Base-by-base conservation (phyloP, 1,140 invertebrate genomes). In the Portunus trituberculatus region DNA sequence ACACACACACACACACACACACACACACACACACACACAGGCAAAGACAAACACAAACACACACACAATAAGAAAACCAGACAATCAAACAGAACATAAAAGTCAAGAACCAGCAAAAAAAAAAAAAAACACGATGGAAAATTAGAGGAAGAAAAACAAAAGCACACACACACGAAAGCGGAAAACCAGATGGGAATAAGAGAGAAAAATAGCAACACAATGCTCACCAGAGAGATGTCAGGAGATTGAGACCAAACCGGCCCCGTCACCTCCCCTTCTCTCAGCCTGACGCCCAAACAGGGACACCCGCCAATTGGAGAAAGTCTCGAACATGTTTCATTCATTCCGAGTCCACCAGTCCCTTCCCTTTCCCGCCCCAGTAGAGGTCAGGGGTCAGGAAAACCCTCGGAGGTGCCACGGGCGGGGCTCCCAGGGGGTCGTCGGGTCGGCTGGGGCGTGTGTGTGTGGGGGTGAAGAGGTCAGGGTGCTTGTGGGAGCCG, bases 241-340 rank as follows among this genome's bases (percentile, higher is more conserved):
- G n/a, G 67, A 76, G 67, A 76, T 59, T 20, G 67, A 76, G 67
- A 76, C 67, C 12, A 20, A 59, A 59, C 67, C 67, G 67, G 67
- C 20, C 67, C 52, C 52, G 52, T 76, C 20, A 7, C 67, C 20
- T n/a, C 67, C 67, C 67, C 20, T 59, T 59, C 52, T 59, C 52
- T 76, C 67, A 25, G n/a, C n/a, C 67, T 2, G 67, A 76, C 67
- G 67, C 67, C 67, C 67, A 76, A 76, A 76, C 67, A 76, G 67
- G n/a, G 67, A 32, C 84, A 87, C 31, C 25, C 84, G 39, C 84
- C 84, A 87, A 46, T 87, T 32, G 31, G 84, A 87, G 84, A 46
- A 87, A 87, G 31, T 87, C 31, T 32, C n/a, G 84, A 87, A 87
- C 84, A 87, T 87, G 84, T 87, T 87, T 87, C 84, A 87, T 87